phyloP scores from a whole-genome alignment of 2,797 vertebrate species.

The Hemitrygon akajei region DNA sequence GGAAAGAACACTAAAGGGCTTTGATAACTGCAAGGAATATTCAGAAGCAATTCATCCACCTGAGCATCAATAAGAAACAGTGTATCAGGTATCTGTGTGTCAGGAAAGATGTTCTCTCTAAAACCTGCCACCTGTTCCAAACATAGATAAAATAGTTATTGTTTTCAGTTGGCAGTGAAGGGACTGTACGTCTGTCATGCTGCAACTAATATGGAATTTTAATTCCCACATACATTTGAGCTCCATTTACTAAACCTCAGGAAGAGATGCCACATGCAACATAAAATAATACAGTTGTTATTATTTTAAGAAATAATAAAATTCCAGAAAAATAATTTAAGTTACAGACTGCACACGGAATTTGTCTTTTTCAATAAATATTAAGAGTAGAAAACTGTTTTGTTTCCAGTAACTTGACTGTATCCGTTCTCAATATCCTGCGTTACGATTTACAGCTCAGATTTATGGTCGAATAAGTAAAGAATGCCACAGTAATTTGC shows the following conservation, averaged over 20 bases:
- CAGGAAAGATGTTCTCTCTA: too few relatives aligned
- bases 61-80: too few relatives aligned
- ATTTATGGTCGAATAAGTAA: neutral
- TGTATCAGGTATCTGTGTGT: too few relatives aligned
- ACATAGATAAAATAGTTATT: neutral
- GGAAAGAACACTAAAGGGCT: too few relatives aligned
- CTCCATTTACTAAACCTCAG: neutral
- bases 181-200: neutral
- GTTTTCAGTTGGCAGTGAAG: neutral
- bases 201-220: neutral
- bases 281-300: neutral
- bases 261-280: neutral
- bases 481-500: too few relatives aligned
- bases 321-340: neutral
- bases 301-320: neutral
- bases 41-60: too few relatives aligned
- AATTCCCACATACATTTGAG: neutral
- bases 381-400: too few relatives aligned
- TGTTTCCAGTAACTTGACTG: neutral
- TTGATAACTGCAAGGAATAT: too few relatives aligned
- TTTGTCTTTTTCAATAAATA: neutral
- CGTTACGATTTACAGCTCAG: neutral
- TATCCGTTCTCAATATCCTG: neutral
- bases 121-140: neutral
- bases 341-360: neutral